Evolutionary conservation across 2,888 invertebrate genomes (phyloP), one percentile per base, ranked within the genome.

Genomic region (Galerucella nymphaeae): DNA sequence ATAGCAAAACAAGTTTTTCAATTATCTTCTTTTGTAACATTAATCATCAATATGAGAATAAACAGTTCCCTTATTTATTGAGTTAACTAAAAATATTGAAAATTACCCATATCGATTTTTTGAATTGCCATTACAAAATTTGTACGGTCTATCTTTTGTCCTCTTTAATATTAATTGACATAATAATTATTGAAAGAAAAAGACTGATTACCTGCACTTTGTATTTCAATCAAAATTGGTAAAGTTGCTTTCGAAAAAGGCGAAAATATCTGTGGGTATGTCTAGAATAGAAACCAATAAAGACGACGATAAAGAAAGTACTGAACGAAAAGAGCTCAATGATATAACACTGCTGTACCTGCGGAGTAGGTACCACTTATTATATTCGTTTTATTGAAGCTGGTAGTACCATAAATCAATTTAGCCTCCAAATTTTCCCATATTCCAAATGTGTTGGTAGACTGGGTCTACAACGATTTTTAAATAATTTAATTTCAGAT

Each of bases 401-500:
- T 38, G 9, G 30, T 8, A 38, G 30, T 38, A 38, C 30, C 30
- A 30, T 4, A 30, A 5, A 30, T 30, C 23, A 30, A 23, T n/a
- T n/a, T n/a, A n/a, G n/a, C n/a, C n/a, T n/a, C n/a, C n/a, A n/a
- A n/a, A n/a, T n/a, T n/a, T n/a, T n/a, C n/a, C n/a, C n/a, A n/a
- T n/a, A n/a, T n/a, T n/a, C n/a, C n/a, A n/a, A n/a, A n/a, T n/a
- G n/a, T n/a, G n/a, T n/a, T n/a, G n/a, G n/a, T n/a, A n/a, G n/a
- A n/a, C n/a, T n/a, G n/a, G n/a, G n/a, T n/a, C n/a, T n/a, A n/a
- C n/a, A n/a, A n/a, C n/a, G n/a, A n/a, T n/a, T n/a, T n/a, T n/a
- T n/a, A n/a, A n/a, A n/a, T n/a, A n/a, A n/a, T n/a, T 58, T 58
- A 18, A 64, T 38, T 71, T n/a, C 38, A 76, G 72, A 53, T 48